These are phyloP conservation scores for Neomicropteryx cornuta DNA, from an alignment of 1,140 invertebrate species.

Conservation along the genomic window DNA sequence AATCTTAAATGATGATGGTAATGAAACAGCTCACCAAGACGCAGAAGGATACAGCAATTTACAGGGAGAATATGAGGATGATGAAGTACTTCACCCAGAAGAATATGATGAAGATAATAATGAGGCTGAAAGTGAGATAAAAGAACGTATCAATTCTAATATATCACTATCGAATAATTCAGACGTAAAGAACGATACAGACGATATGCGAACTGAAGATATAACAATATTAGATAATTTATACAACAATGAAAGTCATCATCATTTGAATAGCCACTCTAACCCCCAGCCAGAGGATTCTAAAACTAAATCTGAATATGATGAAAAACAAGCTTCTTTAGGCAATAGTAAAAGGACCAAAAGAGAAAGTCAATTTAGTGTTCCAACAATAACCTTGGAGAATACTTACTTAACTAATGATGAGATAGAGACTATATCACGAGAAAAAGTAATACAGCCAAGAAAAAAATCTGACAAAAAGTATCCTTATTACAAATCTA, in stretches of 20 bases:
- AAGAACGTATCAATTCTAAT: not conserved
- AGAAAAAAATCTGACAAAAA: slow-evolving; percentile 20
- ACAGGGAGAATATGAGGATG: slow-evolving; percentile 11
- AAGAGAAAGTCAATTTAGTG: slow-evolving; percentile 19
- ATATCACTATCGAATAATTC: not conserved
- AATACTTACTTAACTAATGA: slow-evolving; percentile 20
- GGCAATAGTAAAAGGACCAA: slow-evolving; percentile 9
- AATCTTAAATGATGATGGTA: slow-evolving; percentile 23
- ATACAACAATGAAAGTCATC: too few species aligned
- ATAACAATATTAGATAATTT: too few species aligned
- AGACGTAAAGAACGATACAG: slow-evolving; percentile 11
- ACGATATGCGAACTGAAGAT: not conserved
- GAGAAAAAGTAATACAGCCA: slow-evolving; percentile 16
- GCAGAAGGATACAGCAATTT: slow-evolving; percentile 12
- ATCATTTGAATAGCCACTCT: too few species aligned
- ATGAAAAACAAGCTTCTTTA: slow-evolving; percentile 11
- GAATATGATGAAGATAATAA: slow-evolving; percentile 8
- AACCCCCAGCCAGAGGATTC: not conserved
- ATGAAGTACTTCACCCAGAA: slow-evolving; percentile 1
- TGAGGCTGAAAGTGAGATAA: not conserved
- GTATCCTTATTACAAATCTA: slow-evolving; percentile 41
- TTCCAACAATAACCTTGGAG: slow-evolving; percentile 23
- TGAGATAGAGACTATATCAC: slow-evolving; percentile 18
- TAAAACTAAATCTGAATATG: slow-evolving; percentile 15
- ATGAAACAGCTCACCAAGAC: slow-evolving; percentile 21